phyloP scores from a whole-genome alignment of 2,113 vertebrate species.

The Proteles cristata region DNA sequence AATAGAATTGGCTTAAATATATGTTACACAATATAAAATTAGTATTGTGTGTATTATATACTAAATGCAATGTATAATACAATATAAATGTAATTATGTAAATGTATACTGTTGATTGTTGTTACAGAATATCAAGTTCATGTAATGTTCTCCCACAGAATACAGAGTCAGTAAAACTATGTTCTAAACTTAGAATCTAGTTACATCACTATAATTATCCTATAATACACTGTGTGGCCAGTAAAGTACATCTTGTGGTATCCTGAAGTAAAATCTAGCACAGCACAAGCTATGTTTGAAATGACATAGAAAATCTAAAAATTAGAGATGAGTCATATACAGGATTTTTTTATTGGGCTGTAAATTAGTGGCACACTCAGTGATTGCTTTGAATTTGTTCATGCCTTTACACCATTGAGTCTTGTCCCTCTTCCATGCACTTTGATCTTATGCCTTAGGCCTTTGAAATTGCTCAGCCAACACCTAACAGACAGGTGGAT shows the following conservation, averaged over 20 bases:
- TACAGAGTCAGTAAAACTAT: constrained; percentile 53
- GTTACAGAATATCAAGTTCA: constrained; percentile 73
- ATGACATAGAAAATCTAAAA: neutral
- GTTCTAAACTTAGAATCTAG: constrained; percentile 70
- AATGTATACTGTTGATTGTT: constrained; percentile 55
- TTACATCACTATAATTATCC: constrained; percentile 68
- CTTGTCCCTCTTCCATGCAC: neutral
- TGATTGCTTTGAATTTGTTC: neutral
- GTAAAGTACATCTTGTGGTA: constrained; percentile 21
- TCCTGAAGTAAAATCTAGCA: constrained; percentile 55
- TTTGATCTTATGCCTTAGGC: neutral
- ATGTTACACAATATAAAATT: neutral
- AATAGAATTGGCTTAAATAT: neutral
- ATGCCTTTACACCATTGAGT: neutral
- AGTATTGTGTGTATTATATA: neutral
- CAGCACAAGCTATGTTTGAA: neutral
- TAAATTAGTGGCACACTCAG: neutral
- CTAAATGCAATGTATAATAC: neutral
- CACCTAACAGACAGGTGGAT: neutral
- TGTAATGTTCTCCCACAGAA: constrained; percentile 61
- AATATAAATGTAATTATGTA: neutral
- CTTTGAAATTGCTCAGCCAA: neutral
- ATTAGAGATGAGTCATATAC: neutral
- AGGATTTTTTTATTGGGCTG: neutral
- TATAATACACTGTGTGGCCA: constrained; percentile 55